phyloP scores from a whole-genome alignment of 1,140 invertebrate species.

The Agrilus planipennis region DNA sequence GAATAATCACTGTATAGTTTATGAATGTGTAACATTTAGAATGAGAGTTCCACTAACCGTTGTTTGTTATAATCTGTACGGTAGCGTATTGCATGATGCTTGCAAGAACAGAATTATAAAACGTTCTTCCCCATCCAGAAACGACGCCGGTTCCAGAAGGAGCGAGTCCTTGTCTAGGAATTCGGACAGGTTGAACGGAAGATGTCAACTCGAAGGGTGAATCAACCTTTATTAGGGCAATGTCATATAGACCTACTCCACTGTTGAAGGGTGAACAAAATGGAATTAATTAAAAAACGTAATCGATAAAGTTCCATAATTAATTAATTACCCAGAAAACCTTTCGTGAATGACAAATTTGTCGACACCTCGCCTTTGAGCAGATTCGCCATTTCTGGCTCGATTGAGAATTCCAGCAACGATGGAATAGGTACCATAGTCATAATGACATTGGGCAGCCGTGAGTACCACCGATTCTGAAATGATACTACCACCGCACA shows the following conservation, averaged over 20 bases:
- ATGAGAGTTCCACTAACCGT: too few species aligned
- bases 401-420: conserved; percentile 34
- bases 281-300: background rate
- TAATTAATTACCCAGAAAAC: conserved; percentile 36
- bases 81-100: too few species aligned
- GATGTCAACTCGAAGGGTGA: conserved; percentile 40
- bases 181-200: conserved; percentile 36
- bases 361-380: conserved; percentile 35
- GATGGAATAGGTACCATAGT: conserved; percentile 20
- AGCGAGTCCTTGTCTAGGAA: conserved; percentile 34
- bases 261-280: conserved; percentile 23
- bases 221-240: conserved; percentile 46
- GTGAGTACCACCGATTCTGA: conserved; percentile 37
- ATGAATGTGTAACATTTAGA: too few species aligned
- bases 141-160: conserved; percentile 23
- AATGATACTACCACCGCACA: conserved; percentile 41
- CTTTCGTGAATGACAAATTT: conserved; percentile 36
- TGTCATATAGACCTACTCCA: conserved; percentile 47
- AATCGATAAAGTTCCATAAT: conserved; percentile 3
- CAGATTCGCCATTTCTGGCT: conserved; percentile 15
- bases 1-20: too few species aligned
- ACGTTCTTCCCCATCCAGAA: conserved; percentile 36
- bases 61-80: too few species aligned
- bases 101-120: too few species aligned
- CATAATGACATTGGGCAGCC: conserved; percentile 41